A percentile compares a stretch with the other conserved stretches of the same genome.
phyloP scores from a whole-genome alignment of 37 sponge, comb jelly and placozoan genomes.

The Geodia barretti region DNA sequence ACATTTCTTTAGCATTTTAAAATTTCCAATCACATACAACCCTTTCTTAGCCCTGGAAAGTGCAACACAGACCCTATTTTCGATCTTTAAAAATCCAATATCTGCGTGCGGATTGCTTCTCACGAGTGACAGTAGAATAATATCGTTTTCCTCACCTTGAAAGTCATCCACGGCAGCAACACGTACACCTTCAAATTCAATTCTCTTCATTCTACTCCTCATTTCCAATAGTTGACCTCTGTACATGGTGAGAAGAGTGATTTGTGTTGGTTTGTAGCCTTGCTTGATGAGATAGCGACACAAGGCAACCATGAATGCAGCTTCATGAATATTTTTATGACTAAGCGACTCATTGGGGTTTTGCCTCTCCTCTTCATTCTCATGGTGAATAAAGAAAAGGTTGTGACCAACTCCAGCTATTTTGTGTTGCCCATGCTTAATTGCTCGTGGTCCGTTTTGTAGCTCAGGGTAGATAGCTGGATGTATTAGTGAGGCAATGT shows the following conservation, averaged over 20 bases:
- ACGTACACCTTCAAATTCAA: slow-evolving; percentile 66
- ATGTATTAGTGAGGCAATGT: slow-evolving; percentile 72
- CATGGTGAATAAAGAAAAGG: slow-evolving; percentile 75
- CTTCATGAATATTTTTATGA: slow-evolving; percentile 77
- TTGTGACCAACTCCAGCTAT: slow-evolving; percentile 66
- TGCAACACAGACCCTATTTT: slow-evolving; percentile 89
- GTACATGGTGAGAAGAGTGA: slow-evolving; percentile 92
- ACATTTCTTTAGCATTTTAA: slow-evolving; percentile 39
- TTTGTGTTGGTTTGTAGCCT: slow-evolving; percentile 60
- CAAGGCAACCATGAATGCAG: slow-evolving; percentile 63
- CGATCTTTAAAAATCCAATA: slow-evolving; percentile 80
- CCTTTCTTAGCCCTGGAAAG: slow-evolving; percentile 90
- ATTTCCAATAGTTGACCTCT: slow-evolving; percentile 84
- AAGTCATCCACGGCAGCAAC: slow-evolving; percentile 91
- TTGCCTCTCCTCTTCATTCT: slow-evolving; percentile 36
- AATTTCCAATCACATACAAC: slow-evolving; percentile 88
- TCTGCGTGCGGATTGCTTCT: slow-evolving; percentile 69
- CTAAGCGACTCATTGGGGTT: slow-evolving; percentile 40
- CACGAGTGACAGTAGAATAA: slow-evolving; percentile 83
- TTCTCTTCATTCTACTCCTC: slow-evolving; percentile 41
- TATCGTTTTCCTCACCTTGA: slow-evolving; percentile 95
- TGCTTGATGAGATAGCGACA: slow-evolving; percentile 76
- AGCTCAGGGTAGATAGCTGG: slow-evolving; percentile 73
- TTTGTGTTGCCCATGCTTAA: slow-evolving; percentile 40
- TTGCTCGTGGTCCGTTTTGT: slow-evolving; percentile 29